Conservation (phyloP, 2,113 vertebrate species). For the Osmerus mordax region DNA sequence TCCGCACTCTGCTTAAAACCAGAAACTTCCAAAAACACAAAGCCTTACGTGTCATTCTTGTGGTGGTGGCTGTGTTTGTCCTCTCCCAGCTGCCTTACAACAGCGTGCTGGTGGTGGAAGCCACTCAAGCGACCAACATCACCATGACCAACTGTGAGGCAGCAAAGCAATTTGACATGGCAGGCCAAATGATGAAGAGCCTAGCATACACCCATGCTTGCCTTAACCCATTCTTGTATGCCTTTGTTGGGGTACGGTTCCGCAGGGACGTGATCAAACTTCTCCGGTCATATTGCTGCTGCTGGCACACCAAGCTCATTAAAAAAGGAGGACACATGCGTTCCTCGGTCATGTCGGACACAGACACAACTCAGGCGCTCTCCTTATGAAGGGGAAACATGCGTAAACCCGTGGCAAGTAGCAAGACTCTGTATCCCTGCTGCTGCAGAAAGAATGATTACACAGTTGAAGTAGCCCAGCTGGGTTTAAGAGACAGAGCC, state of each 20-base stretch:
- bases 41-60: conserved; percentile 78
- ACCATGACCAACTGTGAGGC: conserved; percentile 60
- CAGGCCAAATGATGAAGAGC: conserved; percentile 76
- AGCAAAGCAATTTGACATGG: conserved; percentile 54
- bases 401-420: too few relatives aligned
- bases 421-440: too few relatives aligned
- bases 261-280: conserved; percentile 68
- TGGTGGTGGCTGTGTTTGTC: conserved; percentile 76
- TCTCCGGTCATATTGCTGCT: conserved; percentile 41
- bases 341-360: conserved; percentile 70
- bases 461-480: too few relatives aligned
- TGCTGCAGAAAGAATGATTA: too few relatives aligned
- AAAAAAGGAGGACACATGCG: conserved; percentile 41
- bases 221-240: conserved; percentile 86
- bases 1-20: conserved; percentile 76
- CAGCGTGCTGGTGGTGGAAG: conserved; percentile 72
- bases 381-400: conserved; percentile 60
- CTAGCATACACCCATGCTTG: conserved; percentile 84
- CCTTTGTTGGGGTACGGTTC: conserved; percentile 81
- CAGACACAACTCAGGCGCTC: conserved; percentile 65
- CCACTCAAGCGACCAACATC: conserved; percentile 53
- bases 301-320: conserved; percentile 24
- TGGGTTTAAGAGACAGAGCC: too few relatives aligned
- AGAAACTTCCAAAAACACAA: conserved; percentile 82
- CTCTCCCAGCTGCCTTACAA: conserved; percentile 85